Base-by-base conservation (phyloP, 2,888 invertebrate species). In the Clostera curtula region DNA sequence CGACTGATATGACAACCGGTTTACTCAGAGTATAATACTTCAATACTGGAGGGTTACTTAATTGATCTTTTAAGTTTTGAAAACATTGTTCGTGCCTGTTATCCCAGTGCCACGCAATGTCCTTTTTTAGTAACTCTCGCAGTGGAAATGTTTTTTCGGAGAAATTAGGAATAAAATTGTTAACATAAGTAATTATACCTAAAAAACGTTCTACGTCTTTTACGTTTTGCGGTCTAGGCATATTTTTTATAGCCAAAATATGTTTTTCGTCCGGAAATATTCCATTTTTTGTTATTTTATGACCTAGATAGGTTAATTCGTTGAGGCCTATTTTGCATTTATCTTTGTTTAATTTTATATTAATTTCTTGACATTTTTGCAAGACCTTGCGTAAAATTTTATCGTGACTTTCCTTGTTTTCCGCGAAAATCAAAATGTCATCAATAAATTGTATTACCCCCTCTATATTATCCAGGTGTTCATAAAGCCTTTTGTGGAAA, bases 401-500 rank as follows among this genome's bases (percentile, higher is more conserved):
- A 6, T 15, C 15, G 15, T 15, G 15, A 15, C 4, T 15, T 15
- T n/a, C n/a, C n/a, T n/a, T n/a, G n/a, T n/a, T n/a, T n/a, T n/a
- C n/a, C n/a, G n/a, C n/a, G n/a, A n/a, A 15, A 9, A 36, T 14
- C 19, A 45, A 27, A 3, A 46, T 11, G 27, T 43, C 46, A 20
- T 49, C 49, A 5, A 44, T 23, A 27, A 38, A 46, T 14, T 34
- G 16, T 5, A 23, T 12, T 2, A 45, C 39, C 1, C 48, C 43
- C 8, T 43, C 31, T 19, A 44, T 17, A 20, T 44, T 36, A 27
- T 38, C 36, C 26, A 43, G 36, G 7, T 27, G 13, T 27, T 39
- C 34, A 25, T 29, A 32, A 4, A 39, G 9, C 17, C 11, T 34
- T 34, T 41, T 49, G 26, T 43, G 47, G 31, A 44, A 50, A 5